Conservation (phyloP, 64 coral and sea anemone species). For the Porites australiensis region DNA sequence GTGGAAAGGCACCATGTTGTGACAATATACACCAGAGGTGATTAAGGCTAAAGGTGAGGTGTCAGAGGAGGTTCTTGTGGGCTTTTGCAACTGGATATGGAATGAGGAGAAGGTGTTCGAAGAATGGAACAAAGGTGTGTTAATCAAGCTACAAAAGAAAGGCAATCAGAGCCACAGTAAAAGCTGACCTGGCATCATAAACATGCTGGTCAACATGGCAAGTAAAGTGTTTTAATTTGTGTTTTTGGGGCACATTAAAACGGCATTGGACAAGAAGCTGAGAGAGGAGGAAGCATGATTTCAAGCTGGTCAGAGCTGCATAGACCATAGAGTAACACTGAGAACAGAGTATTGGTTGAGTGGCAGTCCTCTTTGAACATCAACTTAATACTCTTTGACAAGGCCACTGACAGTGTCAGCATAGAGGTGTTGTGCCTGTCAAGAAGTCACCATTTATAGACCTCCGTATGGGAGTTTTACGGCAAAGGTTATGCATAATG, state of each 20-base stretch:
- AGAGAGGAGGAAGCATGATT: too few species aligned
- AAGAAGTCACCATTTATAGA: background rate
- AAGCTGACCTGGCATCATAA: too few species aligned
- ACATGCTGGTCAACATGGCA: too few species aligned
- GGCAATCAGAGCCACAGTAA: conserved; percentile 27
- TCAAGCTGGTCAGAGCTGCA: too few species aligned
- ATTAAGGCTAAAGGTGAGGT: conserved; percentile 1
- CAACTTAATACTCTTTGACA: conserved; percentile 16
- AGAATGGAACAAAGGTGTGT: conserved; percentile 57
- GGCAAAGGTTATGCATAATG: conserved; percentile 3
- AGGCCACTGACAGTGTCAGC: conserved; percentile 1
- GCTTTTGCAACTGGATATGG: conserved; percentile 34
- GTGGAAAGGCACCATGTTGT: conserved; percentile 8
- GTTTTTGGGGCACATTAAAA: too few species aligned
- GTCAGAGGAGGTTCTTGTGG: conserved; percentile 44
- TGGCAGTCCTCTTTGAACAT: conserved; percentile 18
- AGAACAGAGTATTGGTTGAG: background rate
- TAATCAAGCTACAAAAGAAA: conserved; percentile 71
- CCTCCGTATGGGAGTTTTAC: conserved; percentile 6
- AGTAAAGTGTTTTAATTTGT: too few species aligned
- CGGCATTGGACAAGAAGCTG: too few species aligned
- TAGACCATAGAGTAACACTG: too few species aligned
- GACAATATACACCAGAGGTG: conserved; percentile 30
- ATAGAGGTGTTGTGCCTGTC: background rate
- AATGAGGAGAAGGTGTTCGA: conserved; percentile 33